Conservation (phyloP, 2,888 invertebrate species). For the Dioctria rufipes region DNA sequence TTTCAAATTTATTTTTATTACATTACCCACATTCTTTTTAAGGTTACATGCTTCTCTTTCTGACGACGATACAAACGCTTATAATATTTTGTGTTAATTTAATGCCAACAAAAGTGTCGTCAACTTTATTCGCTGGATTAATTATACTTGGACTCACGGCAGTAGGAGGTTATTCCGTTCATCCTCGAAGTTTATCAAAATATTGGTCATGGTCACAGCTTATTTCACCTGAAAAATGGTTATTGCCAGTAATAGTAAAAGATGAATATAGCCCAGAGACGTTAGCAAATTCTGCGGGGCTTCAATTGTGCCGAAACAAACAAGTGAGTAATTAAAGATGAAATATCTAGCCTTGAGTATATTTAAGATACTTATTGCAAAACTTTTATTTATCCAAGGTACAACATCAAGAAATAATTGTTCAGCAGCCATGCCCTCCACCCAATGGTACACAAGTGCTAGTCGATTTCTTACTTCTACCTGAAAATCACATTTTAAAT, state of each 20-base stretch:
- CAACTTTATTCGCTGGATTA: conserved; percentile 76
- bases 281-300: conserved; percentile 73
- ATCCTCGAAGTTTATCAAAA: conserved; percentile 78
- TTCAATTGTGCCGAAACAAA: conserved; percentile 78
- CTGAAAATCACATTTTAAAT: conserved; percentile 73
- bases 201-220: conserved; percentile 79
- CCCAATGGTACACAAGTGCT: conserved; percentile 84
- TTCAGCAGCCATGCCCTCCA: conserved; percentile 85
- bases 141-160: conserved; percentile 76
- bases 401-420: conserved; percentile 89
- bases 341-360: background rate
- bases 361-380: background rate
- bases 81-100: conserved; percentile 79
- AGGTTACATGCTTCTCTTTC: conserved; percentile 82
- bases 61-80: conserved; percentile 79
- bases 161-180: conserved; percentile 80
- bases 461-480: conserved; percentile 73
- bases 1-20: background rate
- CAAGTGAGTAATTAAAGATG: conserved; percentile 73
- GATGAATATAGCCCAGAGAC: conserved; percentile 79
- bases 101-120: conserved; percentile 78
- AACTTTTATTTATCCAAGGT: conserved; percentile 72
- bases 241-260: conserved; percentile 78
- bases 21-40: conserved; percentile 58
- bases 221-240: conserved; percentile 82